A percentile compares a stretch with the other conserved stretches of the same genome.
phyloP scores from a whole-genome alignment of 2,797 vertebrate species.

The Danio jaintianensis region DNA sequence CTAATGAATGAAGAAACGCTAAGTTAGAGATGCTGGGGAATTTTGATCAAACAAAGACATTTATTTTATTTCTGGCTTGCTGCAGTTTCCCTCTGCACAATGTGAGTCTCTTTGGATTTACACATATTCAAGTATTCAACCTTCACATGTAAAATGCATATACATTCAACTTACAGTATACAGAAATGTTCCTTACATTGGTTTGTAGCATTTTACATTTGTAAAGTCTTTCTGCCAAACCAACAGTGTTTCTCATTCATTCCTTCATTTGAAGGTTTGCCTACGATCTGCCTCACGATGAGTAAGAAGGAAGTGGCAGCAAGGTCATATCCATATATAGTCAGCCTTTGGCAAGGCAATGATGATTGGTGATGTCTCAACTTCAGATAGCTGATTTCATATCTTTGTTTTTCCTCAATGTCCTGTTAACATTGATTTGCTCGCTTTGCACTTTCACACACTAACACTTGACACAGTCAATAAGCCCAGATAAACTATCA shows the following conservation, averaged over 20 bases:
- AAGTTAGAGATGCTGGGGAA: conserved; percentile 59
- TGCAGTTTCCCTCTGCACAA: conserved; percentile 45
- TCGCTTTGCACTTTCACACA: conserved; percentile 23
- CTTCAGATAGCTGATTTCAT: conserved; percentile 45
- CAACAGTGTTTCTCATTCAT: conserved; percentile 10
- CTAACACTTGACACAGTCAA: conserved; percentile 6
- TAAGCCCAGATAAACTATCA: conserved; percentile 11
- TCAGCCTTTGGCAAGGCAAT: conserved; percentile 59
- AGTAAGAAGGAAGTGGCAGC: conserved; percentile 61
- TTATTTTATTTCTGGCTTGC: conserved; percentile 65
- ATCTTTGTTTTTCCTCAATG: conserved; percentile 51
- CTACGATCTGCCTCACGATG: conserved; percentile 29
- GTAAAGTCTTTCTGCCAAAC: conserved; percentile 1
- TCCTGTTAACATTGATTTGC: conserved; percentile 25
- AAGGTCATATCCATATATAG: conserved; percentile 64
- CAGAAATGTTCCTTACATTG: background rate
- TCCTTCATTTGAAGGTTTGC: conserved; percentile 13
- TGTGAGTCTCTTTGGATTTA: background rate
- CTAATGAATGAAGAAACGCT: conserved; percentile 58
- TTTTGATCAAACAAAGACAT: conserved; percentile 61
- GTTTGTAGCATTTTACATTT: background rate
- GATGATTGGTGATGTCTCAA: conserved; percentile 58
- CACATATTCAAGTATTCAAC: background rate
- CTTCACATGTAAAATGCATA: background rate
- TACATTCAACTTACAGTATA: background rate